A percentile compares a stretch with the other conserved stretches of the same genome.
Evolutionary conservation across 2,888 invertebrate genomes (phyloP).

Genomic region (Caenorhabditis japonica): DNA sequence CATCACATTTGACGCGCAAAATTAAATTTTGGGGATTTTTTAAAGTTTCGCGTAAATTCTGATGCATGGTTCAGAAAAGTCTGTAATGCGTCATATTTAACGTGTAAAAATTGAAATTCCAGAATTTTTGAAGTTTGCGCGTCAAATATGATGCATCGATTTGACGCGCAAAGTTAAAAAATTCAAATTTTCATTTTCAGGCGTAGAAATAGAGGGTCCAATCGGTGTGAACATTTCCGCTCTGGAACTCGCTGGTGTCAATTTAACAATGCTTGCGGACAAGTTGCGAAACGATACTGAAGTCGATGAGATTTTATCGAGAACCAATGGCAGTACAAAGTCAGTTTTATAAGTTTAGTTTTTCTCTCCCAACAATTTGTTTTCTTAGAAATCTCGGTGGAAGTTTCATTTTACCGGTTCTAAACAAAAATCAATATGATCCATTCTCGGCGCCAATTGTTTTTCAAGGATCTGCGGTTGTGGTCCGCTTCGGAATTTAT

Average conservation of each 20-base stretch:
- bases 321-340: slow-evolving; percentile 70
- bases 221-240: slow-evolving; percentile 76
- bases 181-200: slow-evolving; percentile 37
- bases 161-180: no score
- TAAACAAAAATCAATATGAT: slow-evolving; percentile 76
- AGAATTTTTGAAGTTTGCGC: no score
- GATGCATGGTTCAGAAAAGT: no score
- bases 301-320: slow-evolving; percentile 74
- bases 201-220: slow-evolving; percentile 74
- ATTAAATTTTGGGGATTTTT: no score
- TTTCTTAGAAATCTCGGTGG: slow-evolving; percentile 68
- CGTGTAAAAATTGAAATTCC: no score
- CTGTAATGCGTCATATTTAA: no score
- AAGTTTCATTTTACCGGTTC: slow-evolving; percentile 73
- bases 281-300: slow-evolving; percentile 76
- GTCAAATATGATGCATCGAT: no score
- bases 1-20: no score
- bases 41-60: no score
- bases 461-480: slow-evolving; percentile 72
- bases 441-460: slow-evolving; percentile 76
- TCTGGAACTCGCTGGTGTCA: slow-evolving; percentile 72
- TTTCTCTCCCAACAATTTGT: not conserved
- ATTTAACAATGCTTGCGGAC: slow-evolving; percentile 75
- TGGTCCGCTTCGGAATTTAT: slow-evolving; percentile 76
- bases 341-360: slow-evolving; percentile 11